Evolutionary conservation across 2,888 invertebrate genomes (phyloP), one percentile per base, ranked within the genome.

Genomic region (Sisyra nigra): DNA sequence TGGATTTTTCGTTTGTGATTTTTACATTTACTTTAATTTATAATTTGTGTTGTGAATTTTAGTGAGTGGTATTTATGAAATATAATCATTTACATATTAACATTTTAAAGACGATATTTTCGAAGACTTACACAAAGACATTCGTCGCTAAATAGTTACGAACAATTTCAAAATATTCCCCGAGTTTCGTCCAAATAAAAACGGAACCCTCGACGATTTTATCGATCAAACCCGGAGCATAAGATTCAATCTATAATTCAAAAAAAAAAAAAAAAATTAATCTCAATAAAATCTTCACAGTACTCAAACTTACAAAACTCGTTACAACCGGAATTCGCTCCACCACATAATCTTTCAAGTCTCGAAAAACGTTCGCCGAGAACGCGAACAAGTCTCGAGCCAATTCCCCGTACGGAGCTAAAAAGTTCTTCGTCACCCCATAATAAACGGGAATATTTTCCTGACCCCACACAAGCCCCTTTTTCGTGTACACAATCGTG

Each of bases 71-170:
- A n/a, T n/a, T n/a, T 33, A 13, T 33, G 14, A 13, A 33, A 33
- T 13, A 8, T 6, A 33, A 6, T 33, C 4, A 9, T 33, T 33
- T 6, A 6, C 9, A 8, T 6, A 14, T 33, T 33, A 9, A 13
- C 6, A 33, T 14, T n/a, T 6, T 14, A 35, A 44, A 30, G 41
- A 40, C 19, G 13, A 47, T 11, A 37, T 15, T 11, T 18, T 4
- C 53, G 55, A n/a, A n/a, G n/a, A 79, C 84, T 80, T 67, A 85
- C 85, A 83, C 69, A 65, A 85, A 81, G 44, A 85, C 76, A 66
- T 81, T 80, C 42, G 75, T 77, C 56, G 71, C 74, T 55, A 83
- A 65, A 65, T 80, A 80, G 47, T 72, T 68, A 8, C 68, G 58
- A 4, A 70, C 65, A 31, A 67, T 57, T 50, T 66, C 63, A 50